These are phyloP conservation scores for Melopsittacus undulatus DNA, from an alignment of 2,797 vertebrate species.

Conservation along the genomic window DNA sequence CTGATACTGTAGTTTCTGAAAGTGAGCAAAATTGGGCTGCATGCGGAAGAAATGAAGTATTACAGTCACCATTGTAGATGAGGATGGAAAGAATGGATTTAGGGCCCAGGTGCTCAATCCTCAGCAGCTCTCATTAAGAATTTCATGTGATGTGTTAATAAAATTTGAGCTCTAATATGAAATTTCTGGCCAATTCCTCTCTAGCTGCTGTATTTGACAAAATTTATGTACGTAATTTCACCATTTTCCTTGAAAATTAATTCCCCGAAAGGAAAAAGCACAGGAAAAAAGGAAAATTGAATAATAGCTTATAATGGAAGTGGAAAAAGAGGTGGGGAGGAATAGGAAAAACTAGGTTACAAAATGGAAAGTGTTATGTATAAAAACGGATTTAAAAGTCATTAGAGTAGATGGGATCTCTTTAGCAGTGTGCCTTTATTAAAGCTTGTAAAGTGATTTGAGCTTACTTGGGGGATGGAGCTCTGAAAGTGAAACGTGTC, in stretches of 20 bases:
- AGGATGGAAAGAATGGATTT: neutral
- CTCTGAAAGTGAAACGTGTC: neutral
- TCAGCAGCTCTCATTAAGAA: neutral
- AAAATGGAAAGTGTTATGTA: neutral
- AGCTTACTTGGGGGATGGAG: neutral
- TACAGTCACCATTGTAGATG: neutral
- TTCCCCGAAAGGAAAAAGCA: neutral
- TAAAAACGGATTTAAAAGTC: conserved; percentile 10
- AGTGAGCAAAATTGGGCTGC: neutral
- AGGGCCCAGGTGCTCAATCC: neutral
- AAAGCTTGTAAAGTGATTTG: conserved; percentile 25
- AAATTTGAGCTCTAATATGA: neutral
- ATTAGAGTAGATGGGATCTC: neutral
- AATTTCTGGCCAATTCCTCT: neutral
- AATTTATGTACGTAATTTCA: neutral
- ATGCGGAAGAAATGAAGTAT: neutral
- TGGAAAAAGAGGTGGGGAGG: neutral
- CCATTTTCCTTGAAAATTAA: neutral
- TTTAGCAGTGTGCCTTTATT: conserved; percentile 26
- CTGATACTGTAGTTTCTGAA: neutral
- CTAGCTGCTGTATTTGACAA: neutral
- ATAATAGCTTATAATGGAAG: neutral
- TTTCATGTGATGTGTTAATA: neutral
- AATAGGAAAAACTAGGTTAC: conserved; percentile 3
- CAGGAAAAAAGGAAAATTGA: neutral